Evolutionary conservation across 1,140 invertebrate species (phyloP), one percentile per base, ranked within the genome.

Genomic region (Aradophagus sp.): DNA sequence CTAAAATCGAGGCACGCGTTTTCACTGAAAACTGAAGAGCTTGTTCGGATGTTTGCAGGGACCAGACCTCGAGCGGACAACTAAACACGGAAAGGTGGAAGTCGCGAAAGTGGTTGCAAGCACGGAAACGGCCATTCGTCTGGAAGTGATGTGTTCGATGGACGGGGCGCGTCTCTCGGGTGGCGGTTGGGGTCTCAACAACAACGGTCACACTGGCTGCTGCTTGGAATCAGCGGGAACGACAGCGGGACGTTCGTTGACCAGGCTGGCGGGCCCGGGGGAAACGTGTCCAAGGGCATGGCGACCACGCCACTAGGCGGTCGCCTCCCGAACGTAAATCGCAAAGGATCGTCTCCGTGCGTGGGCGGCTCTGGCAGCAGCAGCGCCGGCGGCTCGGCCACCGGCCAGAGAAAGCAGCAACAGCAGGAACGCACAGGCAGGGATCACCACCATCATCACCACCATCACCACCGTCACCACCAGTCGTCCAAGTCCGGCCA

Each of bases 231-330:
- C 78, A 70, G 75, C 65, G 78, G 74, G 76, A 78, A 79, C 74
- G 77, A 79, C 76, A 77, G 79, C 65, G 70, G 75, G 76, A 73
- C 77, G 73, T 75, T 82, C 77, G 83, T 81, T 82, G 82, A 82
- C 73, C 82, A 84, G 83, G 83, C 82, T 84, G 82, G 83, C 83
- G 83, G 83, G 83, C 77, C 78, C 81, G 79, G 80, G 81, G 83
- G 83, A 81, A 83, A 81, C 78, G 81, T 82, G 82, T 83, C 77
- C 77, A 84, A 84, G 82, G 82, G 82, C 83, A 84, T 84, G 82
- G 82, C 83, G 83, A 84, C 83, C 81, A 84, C 83, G 83, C 83
- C 82, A 84, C 79, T 84, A 83, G 83, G 81, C 82, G 83, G 82
- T 84, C 82, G 82, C 83, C 81, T 84, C 83, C 83, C 83, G 82